These are phyloP conservation scores for Diachasmimorpha longicaudata DNA, from an alignment of 1,140 invertebrate genomes.

Conservation along the genomic window DNA sequence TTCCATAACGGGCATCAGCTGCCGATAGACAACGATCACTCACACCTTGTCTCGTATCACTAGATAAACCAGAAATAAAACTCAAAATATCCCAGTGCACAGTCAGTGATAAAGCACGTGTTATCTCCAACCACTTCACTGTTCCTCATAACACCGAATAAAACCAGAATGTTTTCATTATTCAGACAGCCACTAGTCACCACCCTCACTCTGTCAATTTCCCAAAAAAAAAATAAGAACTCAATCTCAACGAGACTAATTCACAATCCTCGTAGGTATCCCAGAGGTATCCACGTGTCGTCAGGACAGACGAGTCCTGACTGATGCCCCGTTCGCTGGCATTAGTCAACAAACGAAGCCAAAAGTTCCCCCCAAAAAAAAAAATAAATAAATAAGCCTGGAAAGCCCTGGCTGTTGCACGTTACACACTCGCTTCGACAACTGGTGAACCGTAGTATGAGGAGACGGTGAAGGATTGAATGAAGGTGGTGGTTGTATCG, in stretches of 20 bases:
- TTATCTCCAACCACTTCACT: not conserved
- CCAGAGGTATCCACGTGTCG: slow-evolving; percentile 20
- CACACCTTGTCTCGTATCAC: not conserved
- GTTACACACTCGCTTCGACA: not conserved
- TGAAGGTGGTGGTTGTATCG: not conserved
- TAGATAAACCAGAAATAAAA: not conserved
- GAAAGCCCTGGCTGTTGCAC: not conserved
- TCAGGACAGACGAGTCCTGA: slow-evolving; percentile 53
- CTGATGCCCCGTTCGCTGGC: slow-evolving; percentile 35
- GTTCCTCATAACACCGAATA: not conserved
- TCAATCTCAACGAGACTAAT: too few species aligned
- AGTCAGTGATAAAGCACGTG: not conserved
- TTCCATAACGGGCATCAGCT: slow-evolving; percentile 43
- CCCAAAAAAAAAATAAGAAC: too few species aligned
- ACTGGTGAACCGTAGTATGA: not conserved
- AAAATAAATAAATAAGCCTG: not conserved
- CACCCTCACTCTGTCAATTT: not conserved
- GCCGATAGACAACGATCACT: not conserved
- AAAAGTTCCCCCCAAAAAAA: not conserved
- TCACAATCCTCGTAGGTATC: not conserved
- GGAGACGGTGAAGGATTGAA: slow-evolving; percentile 3
- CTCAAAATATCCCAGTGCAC: not conserved
- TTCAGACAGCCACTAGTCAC: too few species aligned
- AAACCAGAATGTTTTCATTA: not conserved
- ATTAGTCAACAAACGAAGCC: not conserved